Percentiles rank a stretch among this genome's conserved stretches.
Evolutionary conservation across 2,113 vertebrate species (phyloP).

Genomic region (Nothoprocta perdicaria): DNA sequence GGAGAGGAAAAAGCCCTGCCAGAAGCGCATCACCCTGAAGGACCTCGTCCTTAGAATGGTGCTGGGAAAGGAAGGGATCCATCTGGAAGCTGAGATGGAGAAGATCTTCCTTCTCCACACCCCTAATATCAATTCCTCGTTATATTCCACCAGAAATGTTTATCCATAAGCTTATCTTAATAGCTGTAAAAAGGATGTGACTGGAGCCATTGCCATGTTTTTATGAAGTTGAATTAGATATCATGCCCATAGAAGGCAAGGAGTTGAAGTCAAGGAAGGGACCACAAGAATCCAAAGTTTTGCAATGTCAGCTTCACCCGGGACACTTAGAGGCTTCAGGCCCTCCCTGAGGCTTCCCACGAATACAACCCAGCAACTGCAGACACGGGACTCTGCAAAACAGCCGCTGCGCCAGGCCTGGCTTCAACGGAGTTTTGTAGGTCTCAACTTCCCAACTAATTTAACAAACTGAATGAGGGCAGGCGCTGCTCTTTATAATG

Average conservation of each 20-base stretch:
- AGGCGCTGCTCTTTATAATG: neutral
- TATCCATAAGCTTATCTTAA: neutral
- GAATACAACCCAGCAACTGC: neutral
- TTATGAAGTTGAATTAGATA: neutral
- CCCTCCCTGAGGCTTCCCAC: neutral
- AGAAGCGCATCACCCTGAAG: accelerated
- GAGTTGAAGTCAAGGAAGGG: neutral
- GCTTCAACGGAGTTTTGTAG: neutral
- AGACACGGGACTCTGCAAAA: neutral
- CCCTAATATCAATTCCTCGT: neutral
- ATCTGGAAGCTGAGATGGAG: neutral
- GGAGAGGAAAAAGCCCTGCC: neutral
- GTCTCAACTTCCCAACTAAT: neutral
- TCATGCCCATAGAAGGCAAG: neutral
- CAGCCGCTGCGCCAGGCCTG: neutral
- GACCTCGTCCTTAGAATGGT: neutral
- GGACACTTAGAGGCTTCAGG: neutral
- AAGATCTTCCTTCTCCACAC: neutral
- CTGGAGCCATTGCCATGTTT: accelerated
- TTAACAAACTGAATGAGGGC: neutral
- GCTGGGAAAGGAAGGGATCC: neutral
- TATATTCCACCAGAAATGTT: neutral
- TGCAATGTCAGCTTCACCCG: neutral
- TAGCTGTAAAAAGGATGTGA: neutral
- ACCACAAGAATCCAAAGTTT: neutral